A percentile compares a stretch with the other conserved stretches of the same genome.
These are phyloP conservation scores for Oxyteleia sp. DNA, from an alignment of 2,888 invertebrate genomes.

Conservation along the genomic window DNA sequence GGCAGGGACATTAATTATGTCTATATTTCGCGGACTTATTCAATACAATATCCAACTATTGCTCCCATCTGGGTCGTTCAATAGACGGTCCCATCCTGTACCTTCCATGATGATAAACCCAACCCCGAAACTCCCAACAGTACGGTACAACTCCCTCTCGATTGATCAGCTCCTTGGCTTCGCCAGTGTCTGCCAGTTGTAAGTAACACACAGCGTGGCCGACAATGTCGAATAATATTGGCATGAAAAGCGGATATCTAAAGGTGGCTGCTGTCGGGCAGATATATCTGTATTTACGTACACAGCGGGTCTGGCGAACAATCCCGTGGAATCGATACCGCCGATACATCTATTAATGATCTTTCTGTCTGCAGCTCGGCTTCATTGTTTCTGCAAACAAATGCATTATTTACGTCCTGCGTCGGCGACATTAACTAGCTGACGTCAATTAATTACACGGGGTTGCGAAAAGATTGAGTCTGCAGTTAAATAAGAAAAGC, in stretches of 20 bases:
- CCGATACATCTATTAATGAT: constrained; percentile 46
- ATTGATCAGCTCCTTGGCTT: constrained; percentile 66
- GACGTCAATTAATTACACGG: no score
- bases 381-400: constrained; percentile 16
- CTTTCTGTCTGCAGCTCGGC: constrained; percentile 13
- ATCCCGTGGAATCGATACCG: constrained; percentile 41
- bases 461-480: no score
- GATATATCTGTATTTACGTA: constrained; percentile 54
- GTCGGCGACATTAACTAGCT: no score
- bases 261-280: constrained; percentile 23
- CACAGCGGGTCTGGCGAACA: constrained; percentile 31
- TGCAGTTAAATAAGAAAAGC: no score
- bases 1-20: constrained; percentile 48
- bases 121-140: no score
- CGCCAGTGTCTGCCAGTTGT: constrained; percentile 40
- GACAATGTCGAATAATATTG: constrained; percentile 60
- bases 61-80: constrained; percentile 53
- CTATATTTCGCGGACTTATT: constrained; percentile 53
- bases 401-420: no score
- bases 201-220: constrained; percentile 52
- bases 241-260: constrained; percentile 49
- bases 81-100: constrained; percentile 29
- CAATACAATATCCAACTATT: constrained; percentile 42
- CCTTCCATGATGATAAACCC: constrained; percentile 33
- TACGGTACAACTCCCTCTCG: no score